Evolutionary conservation across 2,888 invertebrate genomes (phyloP).

Genomic region (Coremacera marginata): DNA sequence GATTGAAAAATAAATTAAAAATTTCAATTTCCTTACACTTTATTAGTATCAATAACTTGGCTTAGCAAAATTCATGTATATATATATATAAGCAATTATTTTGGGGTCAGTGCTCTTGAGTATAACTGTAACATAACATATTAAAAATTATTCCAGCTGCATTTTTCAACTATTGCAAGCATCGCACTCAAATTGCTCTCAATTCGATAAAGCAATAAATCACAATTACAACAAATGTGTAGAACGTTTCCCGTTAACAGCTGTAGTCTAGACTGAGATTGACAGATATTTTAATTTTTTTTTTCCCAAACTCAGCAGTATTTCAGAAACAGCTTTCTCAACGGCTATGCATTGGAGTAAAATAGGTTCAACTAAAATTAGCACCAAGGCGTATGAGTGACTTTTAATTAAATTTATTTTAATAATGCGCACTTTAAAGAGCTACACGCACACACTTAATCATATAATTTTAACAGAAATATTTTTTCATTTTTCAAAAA

Average conservation of each 20-base stretch:
- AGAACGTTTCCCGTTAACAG: background rate
- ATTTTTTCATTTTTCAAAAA: too few relatives aligned
- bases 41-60: too few relatives aligned
- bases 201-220: slow-evolving; percentile 24
- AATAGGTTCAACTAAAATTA: background rate
- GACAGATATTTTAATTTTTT: background rate
- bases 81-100: too few relatives aligned
- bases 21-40: too few relatives aligned
- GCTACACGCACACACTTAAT: too few relatives aligned
- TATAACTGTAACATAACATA: too few relatives aligned
- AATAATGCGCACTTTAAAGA: too few relatives aligned
- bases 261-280: background rate
- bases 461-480: too few relatives aligned
- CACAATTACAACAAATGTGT: slow-evolving; percentile 7
- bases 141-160: too few relatives aligned
- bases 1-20: too few relatives aligned
- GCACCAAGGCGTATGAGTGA: background rate
- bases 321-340: background rate
- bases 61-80: background rate
- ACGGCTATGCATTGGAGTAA: background rate
- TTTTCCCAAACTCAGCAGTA: background rate
- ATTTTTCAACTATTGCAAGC: background rate
- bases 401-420: too few relatives aligned
- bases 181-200: slow-evolving; percentile 3
- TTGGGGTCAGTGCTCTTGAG: background rate